Evolutionary conservation across 2,888 invertebrate species (phyloP).

Genomic region (Ectemnius lituratus): DNA sequence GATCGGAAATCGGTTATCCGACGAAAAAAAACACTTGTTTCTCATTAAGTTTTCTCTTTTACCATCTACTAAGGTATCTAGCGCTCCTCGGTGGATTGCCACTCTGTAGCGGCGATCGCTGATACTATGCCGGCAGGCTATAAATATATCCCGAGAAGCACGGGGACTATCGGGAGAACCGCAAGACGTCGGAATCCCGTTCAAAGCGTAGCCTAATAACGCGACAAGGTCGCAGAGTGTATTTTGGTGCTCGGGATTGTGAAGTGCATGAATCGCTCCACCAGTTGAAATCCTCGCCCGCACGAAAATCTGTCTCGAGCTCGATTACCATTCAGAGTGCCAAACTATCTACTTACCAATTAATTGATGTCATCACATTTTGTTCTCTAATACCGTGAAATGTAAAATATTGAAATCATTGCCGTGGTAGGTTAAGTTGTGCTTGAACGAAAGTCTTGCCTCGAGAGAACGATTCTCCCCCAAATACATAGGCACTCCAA

Average conservation of each 20-base stretch:
- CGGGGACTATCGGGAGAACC: conserved; percentile 52
- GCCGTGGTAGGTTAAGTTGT: no score
- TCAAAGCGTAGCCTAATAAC: conserved; percentile 58
- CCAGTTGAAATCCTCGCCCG: not conserved
- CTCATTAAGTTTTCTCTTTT: not conserved
- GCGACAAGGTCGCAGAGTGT: conserved; percentile 51
- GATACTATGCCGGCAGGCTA: conserved; percentile 61
- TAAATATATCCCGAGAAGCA: conserved; percentile 66
- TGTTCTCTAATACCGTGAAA: no score
- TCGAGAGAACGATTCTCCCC: not conserved
- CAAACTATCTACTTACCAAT: no score
- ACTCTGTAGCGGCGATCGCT: conserved; percentile 58
- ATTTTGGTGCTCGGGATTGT: conserved; percentile 52
- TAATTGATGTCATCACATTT: no score
- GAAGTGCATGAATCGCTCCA: conserved; percentile 29
- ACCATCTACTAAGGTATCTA: conserved; percentile 17
- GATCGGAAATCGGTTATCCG: not conserved
- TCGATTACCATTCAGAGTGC: no score
- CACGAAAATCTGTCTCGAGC: conserved; percentile 11
- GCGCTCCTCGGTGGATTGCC: conserved; percentile 18
- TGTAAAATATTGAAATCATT: no score
- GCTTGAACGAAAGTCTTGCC: no score
- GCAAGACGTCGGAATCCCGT: conserved; percentile 51
- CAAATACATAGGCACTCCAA: not conserved
- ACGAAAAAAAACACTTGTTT: not conserved